These are phyloP conservation scores for Bufotes viridis DNA, from an alignment of 2,797 vertebrate genomes.

Conservation along the genomic window DNA sequence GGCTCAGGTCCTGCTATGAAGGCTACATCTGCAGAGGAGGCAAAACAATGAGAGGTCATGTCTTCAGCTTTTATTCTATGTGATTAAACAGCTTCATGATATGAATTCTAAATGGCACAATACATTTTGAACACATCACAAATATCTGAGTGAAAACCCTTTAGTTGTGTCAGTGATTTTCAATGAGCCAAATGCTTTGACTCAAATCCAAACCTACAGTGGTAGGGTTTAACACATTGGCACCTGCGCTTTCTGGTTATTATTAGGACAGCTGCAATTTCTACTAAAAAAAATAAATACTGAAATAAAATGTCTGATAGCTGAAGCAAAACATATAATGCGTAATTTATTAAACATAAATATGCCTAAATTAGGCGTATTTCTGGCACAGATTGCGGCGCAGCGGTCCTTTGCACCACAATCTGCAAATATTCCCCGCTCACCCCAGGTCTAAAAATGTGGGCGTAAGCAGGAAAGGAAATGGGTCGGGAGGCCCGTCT, in stretches of 20 bases:
- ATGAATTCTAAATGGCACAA: slow-evolving; percentile 5
- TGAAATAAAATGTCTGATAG: neutral
- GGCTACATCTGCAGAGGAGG: neutral
- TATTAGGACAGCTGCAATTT: slow-evolving; percentile 19
- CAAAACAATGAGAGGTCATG: neutral
- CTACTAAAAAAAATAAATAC: neutral
- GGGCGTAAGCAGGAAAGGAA: too few species aligned
- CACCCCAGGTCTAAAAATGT: too few species aligned
- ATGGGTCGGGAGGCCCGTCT: too few species aligned
- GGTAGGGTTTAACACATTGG: slow-evolving; percentile 28
- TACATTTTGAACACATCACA: slow-evolving; percentile 9
- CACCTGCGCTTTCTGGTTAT: neutral
- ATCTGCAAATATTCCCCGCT: too few species aligned
- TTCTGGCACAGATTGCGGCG: too few species aligned
- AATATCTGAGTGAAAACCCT: slow-evolving; percentile 10
- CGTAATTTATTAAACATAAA: too few species aligned
- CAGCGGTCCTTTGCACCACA: too few species aligned
- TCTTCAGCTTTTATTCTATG: slow-evolving; percentile 28
- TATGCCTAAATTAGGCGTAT: too few species aligned
- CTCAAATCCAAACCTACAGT: neutral
- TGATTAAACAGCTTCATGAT: slow-evolving; percentile 29
- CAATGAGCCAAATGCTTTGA: slow-evolving; percentile 33
- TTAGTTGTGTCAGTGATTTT: slow-evolving; percentile 35
- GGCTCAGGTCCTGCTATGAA: neutral
- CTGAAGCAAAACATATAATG: too few species aligned